Base-by-base conservation (phyloP, 1,140 invertebrate species). In the Cephus cinctus region DNA sequence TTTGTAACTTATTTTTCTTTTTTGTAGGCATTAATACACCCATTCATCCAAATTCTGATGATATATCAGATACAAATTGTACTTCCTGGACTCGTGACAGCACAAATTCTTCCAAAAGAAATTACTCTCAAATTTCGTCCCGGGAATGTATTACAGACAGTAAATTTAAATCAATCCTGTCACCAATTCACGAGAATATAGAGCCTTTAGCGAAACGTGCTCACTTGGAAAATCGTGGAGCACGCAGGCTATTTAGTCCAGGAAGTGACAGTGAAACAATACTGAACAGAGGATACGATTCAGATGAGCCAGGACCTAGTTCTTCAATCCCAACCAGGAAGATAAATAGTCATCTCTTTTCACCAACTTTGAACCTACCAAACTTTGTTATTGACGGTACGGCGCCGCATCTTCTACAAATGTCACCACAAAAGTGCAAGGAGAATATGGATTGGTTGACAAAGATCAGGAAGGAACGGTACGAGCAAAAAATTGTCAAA, bases 301-400 rank as follows among this genome's bases (percentile, higher is more conserved):
- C 56, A 1, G 59, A 73, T 12, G 65, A 65, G 12, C 50, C 66
- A 2, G 60, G 50, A 34, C 63, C 65, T 12, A 65, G 63, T 32
- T 61, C 65, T 9, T 62, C 56, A 0, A 56, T n/a, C 18, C 20
- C 31, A 12, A 51, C 53, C 34, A 43, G 1, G 44, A 45, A n/a
- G 49, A 59, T 5, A 9, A n/a, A n/a, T 3, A 15, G 8, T 25
- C 40, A 34, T 31, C 51, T 62, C n/a, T 83, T 69, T 34, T 87
- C 85, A 0, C 87, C 86, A 0, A 90, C 86, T 0, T 76, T 80
- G 4, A 86, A 90, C 69, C 71, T 92, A 16, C 90, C 90, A 0
- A 88, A 91, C 71, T 90, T 80, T 53, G 86, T 88, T 0, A 52
- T 86, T 3, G 84, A 88, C 54, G 88, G 88, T 1, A 83, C 82